Percentiles rank a stretch among this genome's conserved stretches.
phyloP scores from a whole-genome alignment of 2,888 invertebrate species.

The Synergus laeviventris region DNA sequence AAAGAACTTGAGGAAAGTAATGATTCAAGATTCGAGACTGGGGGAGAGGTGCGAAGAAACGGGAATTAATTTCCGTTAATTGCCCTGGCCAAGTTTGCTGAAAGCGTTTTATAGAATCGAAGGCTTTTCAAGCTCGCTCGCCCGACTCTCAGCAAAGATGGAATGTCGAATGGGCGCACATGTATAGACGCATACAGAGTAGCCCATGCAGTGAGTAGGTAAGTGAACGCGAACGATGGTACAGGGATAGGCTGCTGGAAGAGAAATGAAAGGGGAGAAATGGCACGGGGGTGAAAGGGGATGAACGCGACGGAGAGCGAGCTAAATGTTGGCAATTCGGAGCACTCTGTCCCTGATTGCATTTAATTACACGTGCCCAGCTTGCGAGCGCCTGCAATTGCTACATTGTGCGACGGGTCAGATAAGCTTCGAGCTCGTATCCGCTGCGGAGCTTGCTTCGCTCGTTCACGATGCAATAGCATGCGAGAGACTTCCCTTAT shows the following conservation, averaged over 20 bases:
- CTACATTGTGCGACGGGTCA: slow-evolving; percentile 66
- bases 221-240: slow-evolving; percentile 41
- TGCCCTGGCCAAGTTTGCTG: slow-evolving; percentile 58
- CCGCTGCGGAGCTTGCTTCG: background rate
- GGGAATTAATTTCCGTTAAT: slow-evolving; percentile 71
- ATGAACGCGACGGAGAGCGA: slow-evolving; percentile 56
- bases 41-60: slow-evolving; percentile 52
- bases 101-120: slow-evolving; percentile 42
- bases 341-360: slow-evolving; percentile 74
- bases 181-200: slow-evolving; percentile 18
- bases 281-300: slow-evolving; percentile 48
- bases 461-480: slow-evolving; percentile 8
- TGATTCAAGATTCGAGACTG: background rate
- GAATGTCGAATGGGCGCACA: slow-evolving; percentile 43
- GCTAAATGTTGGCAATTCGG: slow-evolving; percentile 71
- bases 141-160: slow-evolving; percentile 39
- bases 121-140: slow-evolving; percentile 48
- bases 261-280: slow-evolving; percentile 50
- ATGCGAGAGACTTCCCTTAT: background rate
- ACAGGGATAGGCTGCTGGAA: slow-evolving; percentile 46
- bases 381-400: slow-evolving; percentile 67
- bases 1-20: background rate
- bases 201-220: slow-evolving; percentile 30
- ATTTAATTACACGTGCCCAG: slow-evolving; percentile 74
- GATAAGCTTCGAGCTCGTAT: slow-evolving; percentile 46